Conservation (phyloP, 30 jellyfish, hydroid and myxozoan species). For the Cassiopea andromeda region DNA sequence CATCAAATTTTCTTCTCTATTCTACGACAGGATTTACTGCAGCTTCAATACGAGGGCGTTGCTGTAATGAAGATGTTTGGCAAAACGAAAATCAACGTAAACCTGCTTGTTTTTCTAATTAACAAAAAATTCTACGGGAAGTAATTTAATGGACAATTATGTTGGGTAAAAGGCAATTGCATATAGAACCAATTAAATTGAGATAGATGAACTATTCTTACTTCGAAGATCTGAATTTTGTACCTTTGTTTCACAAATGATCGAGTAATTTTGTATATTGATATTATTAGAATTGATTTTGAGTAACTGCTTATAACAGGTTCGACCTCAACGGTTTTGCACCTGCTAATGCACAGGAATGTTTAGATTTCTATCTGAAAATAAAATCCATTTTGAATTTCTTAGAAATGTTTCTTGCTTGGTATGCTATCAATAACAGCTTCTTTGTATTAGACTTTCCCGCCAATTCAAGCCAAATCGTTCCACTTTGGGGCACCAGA, state of each 20-base stretch:
- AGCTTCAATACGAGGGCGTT: conserved; percentile 95
- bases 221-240: conserved; percentile 7
- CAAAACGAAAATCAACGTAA: conserved; percentile 93
- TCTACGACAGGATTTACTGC: conserved; percentile 83
- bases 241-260: conserved; percentile 38
- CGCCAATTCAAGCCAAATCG: too few relatives aligned
- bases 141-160: conserved; percentile 17
- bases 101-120: conserved; percentile 78
- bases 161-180: background rate
- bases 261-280: conserved; percentile 52
- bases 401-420: conserved; percentile 42
- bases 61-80: conserved; percentile 99
- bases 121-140: conserved; percentile 97
- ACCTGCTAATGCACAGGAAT: background rate
- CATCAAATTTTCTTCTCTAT: background rate
- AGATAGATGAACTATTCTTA: background rate
- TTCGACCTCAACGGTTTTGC: background rate
- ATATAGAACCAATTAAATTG: background rate
- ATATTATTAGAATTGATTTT: conserved; percentile 18
- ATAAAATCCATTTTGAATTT: conserved; percentile 12
- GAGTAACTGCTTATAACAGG: conserved; percentile 9
- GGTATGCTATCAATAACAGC: background rate
- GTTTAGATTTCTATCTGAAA: conserved; percentile 25
- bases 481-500: too few relatives aligned
- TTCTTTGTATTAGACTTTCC: background rate